phyloP scores from a whole-genome alignment of 2,888 invertebrate species.

The Brassicogethes aeneus region DNA sequence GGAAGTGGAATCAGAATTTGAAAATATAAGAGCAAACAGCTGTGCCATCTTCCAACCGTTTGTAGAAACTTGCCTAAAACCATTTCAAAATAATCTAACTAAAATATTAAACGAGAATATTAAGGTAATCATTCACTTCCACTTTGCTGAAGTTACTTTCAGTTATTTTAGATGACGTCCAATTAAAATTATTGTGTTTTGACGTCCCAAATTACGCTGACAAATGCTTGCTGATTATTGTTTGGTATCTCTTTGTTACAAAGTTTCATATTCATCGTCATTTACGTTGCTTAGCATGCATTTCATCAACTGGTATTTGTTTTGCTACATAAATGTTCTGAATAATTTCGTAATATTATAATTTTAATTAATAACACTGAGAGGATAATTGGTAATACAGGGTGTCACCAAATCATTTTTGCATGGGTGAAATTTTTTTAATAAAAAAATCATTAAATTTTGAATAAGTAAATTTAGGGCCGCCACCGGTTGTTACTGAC shows the following conservation, averaged over 20 bases:
- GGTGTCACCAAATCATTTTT: too few relatives aligned
- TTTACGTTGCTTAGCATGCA: not conserved
- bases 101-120: not conserved
- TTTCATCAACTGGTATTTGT: too few relatives aligned
- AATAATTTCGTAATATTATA: too few relatives aligned
- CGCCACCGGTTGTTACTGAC: too few relatives aligned
- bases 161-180: not conserved
- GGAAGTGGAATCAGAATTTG: not conserved
- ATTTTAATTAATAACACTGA: too few relatives aligned
- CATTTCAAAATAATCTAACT: not conserved
- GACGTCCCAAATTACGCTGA: not conserved
- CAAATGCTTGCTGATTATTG: not conserved
- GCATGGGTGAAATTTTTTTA: too few relatives aligned
- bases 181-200: not conserved
- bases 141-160: not conserved
- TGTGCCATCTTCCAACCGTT: not conserved
- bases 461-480: too few relatives aligned
- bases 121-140: not conserved
- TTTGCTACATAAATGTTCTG: too few relatives aligned
- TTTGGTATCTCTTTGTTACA: not conserved
- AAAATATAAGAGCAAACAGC: not conserved
- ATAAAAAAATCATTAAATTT: too few relatives aligned
- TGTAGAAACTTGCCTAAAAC: not conserved
- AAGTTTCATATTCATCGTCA: not conserved
- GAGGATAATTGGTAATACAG: too few relatives aligned